Percentiles rank a stretch among this genome's conserved stretches.
These are phyloP conservation scores for Nematolebias whitei DNA, from an alignment of 2,113 vertebrate genomes.

Conservation along the genomic window DNA sequence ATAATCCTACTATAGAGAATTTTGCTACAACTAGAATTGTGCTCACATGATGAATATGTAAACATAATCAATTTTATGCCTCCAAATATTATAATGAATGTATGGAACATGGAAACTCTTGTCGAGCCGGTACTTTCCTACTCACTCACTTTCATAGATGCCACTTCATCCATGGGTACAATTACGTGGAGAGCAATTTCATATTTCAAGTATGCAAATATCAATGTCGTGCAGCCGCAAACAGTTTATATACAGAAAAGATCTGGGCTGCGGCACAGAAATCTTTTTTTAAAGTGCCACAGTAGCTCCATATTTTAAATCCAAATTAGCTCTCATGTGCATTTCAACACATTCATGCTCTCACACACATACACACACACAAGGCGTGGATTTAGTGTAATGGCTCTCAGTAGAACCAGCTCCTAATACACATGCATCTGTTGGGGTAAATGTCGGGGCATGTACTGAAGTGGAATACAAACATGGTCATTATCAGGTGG, in stretches of 20 bases:
- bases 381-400: constrained; percentile 57
- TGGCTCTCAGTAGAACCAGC: constrained; percentile 53
- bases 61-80: constrained; percentile 55
- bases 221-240: constrained; percentile 48
- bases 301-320: constrained; percentile 40
- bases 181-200: constrained; percentile 74
- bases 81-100: constrained; percentile 64
- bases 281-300: constrained; percentile 53
- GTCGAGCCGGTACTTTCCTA: constrained; percentile 52
- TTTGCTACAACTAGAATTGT: constrained; percentile 15
- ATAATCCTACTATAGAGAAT: constrained; percentile 16
- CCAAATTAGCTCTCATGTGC: constrained; percentile 59
- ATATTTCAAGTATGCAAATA: constrained; percentile 76
- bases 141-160: constrained; percentile 45
- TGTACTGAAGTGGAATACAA: constrained; percentile 60
- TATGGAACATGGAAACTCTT: constrained; percentile 44
- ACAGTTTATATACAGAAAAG: constrained; percentile 47
- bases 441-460: constrained; percentile 35
- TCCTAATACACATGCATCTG: constrained; percentile 53
- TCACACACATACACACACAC: constrained; percentile 8
- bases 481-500: constrained; percentile 59
- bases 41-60: constrained; percentile 50
- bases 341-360: constrained; percentile 38
- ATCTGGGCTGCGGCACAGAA: constrained; percentile 46
- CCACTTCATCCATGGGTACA: constrained; percentile 57